Base-by-base conservation (phyloP, 2,888 invertebrate species). In the Labia minor region DNA sequence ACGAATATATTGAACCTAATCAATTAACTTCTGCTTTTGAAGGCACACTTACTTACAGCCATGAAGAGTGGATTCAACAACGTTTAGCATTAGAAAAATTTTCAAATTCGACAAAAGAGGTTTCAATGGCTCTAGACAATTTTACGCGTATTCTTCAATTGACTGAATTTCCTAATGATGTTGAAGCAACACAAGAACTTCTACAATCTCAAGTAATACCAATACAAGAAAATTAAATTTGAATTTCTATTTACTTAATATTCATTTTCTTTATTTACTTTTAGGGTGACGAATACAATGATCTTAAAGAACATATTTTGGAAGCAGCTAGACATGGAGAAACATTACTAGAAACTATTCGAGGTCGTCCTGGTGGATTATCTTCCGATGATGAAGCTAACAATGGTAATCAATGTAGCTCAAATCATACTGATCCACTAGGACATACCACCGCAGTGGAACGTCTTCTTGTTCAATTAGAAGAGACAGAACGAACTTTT, bases 31-130 rank as follows among this genome's bases (percentile, higher is more conserved):
- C 86, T 26, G 96, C 96, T 76, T 83, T 98, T 69, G 94, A 93
- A 1, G 97, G 97, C 1, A 85, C 86, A 70, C 81, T 97, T 71
- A 86, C 88, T 69, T 97, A 95, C 80, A 90, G 92, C 73, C 94
- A 97, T 78, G 86, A 92, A 67, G 93, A 95, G 75, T 98, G 97
- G 97, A 95, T 97, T 76, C 91, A 95, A 75, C 95, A 97, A 78
- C 84, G 97, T 81, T 90, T 94, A 78, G 93, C 92, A 65, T 84
- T 97, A 75, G 97, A 97, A 79, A 92, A 94, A 77, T 96, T 97
- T 81, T 95, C 95, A 62, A 86, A 87, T 64, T 85, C 94, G 76
- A 95, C 95, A 71, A 90, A 92, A 75, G 89, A 92, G 75, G 92
- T 96, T 67, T 94, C 95, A 19, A 83, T 86, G 70, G 88, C 90